Evolutionary conservation across 2,888 invertebrate genomes (phyloP).

Genomic region (Polia nebulosa): DNA sequence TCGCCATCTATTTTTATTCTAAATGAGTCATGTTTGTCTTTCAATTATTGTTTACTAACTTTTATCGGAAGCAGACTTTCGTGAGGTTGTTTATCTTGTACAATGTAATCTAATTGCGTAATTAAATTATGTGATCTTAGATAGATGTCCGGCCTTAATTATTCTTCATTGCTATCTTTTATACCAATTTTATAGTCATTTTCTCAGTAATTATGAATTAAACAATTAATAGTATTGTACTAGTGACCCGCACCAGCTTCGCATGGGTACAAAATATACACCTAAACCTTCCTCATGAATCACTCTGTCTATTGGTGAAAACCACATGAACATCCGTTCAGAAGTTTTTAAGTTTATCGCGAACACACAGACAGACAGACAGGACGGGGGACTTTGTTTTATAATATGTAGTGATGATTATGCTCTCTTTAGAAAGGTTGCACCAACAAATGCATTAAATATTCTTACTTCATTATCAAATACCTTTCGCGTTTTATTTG

Average conservation of each 20-base stretch:
- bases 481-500: constrained; percentile 8
- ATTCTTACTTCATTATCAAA: constrained; percentile 18
- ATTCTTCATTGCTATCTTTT: neutral
- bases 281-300: too few relatives aligned
- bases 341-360: too few relatives aligned
- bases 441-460: constrained; percentile 8
- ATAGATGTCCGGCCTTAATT: constrained; percentile 4
- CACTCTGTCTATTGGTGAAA: too few relatives aligned
- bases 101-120: neutral
- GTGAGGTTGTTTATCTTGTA: neutral
- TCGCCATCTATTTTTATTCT: constrained; percentile 16
- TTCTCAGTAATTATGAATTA: too few relatives aligned
- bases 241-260: too few relatives aligned
- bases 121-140: neutral
- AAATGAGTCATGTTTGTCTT: constrained; percentile 4
- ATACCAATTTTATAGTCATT: neutral
- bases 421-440: neutral
- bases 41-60: neutral
- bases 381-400: too few relatives aligned
- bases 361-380: too few relatives aligned
- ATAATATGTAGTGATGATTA: neutral
- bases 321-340: too few relatives aligned
- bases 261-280: too few relatives aligned
- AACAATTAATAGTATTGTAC: too few relatives aligned
- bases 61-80: neutral